A percentile compares a stretch with the other conserved stretches of the same genome.
These are phyloP conservation scores for Bergia sp. DNA, from an alignment of 92 coral and sea anemone genomes.

Conservation along the genomic window DNA sequence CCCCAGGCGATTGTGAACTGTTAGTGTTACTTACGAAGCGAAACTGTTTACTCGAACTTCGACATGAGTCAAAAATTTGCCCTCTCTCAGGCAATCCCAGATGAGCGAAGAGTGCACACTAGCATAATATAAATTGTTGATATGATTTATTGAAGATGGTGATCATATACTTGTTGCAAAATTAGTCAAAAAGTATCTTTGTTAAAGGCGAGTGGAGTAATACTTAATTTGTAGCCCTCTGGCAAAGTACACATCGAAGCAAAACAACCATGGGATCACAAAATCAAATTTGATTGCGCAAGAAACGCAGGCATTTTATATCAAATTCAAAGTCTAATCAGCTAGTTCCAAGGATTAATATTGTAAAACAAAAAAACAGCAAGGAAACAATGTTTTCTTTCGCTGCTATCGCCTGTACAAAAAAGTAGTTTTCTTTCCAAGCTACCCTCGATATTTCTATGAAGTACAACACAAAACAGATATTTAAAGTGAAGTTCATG, in stretches of 20 bases:
- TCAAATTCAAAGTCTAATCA: not conserved
- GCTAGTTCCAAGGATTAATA: not conserved
- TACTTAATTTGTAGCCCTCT: not conserved
- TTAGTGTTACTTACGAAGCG: not conserved
- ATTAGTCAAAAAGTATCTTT: slow-evolving; percentile 3
- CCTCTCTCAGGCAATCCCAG: not conserved
- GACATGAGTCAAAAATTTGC: not conserved
- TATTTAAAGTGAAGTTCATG: not conserved
- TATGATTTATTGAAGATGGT: not conserved
- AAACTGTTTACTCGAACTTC: slow-evolving; percentile 6
- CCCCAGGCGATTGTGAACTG: slow-evolving; percentile 10
- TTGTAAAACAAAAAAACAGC: not conserved
- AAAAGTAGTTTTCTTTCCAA: not conserved
- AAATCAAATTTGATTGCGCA: not conserved
- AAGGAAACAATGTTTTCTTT: not conserved
- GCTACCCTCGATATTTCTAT: not conserved
- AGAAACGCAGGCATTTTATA: not conserved
- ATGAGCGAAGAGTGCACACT: not conserved
- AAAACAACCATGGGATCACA: not conserved
- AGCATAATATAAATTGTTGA: not conserved
- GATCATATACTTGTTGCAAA: not conserved
- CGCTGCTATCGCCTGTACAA: not conserved
- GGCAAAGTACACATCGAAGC: not conserved
- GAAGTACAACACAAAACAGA: slow-evolving; percentile 21
- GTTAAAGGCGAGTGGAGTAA: too few species aligned